Base-by-base conservation (phyloP, 2,888 invertebrate species). In the Notodonta ziczac region DNA sequence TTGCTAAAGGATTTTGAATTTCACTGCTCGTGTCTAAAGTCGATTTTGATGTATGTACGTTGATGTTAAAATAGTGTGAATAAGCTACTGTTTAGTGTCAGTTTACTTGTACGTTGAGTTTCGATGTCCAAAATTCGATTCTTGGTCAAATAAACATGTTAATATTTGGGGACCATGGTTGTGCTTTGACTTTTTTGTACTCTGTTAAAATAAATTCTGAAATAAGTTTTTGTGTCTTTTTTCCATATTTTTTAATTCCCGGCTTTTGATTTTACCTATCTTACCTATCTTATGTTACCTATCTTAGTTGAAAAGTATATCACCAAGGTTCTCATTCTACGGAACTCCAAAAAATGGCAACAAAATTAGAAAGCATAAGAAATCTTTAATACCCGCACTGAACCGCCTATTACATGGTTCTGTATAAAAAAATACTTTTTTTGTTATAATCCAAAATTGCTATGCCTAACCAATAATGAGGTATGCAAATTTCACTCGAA, bases 41-140 rank as follows among this genome's bases (percentile, higher is more conserved):
- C 55, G 63, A 4, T 63, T 79, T 80, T 84, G 24, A 59, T 57
- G 60, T 82, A 70, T 46, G 56, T 57, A 10, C 51, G 16, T 42
- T 58, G 77, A 70, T 73, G 73, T 81, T 80, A 77, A 82, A 78
- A 70, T 73, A 77, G 82, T 81, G 83, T 83, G 81, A 85, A 83
- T 80, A 81, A 86, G 89, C 90, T 90, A 89, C 89, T 88, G 90
- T 90, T 88, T 85, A 87, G 90, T 90, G 83, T 91, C 90, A 70
- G 85, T 81, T 92, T 91, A 88, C 91, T 77, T 84, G 84, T 85
- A 80, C 74, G 76, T 70, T 82, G 77, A 85, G 89, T 88, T 86
- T 91, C 85, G 84, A 91, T 91, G 87, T 86, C 85, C 84, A 76
- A 84, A 83, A 83, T 86, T 83, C 78, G 85, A 86, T 87, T 87